phyloP scores from a whole-genome alignment of 2,888 invertebrate genomes.

The Neoaliturus tenellus region DNA sequence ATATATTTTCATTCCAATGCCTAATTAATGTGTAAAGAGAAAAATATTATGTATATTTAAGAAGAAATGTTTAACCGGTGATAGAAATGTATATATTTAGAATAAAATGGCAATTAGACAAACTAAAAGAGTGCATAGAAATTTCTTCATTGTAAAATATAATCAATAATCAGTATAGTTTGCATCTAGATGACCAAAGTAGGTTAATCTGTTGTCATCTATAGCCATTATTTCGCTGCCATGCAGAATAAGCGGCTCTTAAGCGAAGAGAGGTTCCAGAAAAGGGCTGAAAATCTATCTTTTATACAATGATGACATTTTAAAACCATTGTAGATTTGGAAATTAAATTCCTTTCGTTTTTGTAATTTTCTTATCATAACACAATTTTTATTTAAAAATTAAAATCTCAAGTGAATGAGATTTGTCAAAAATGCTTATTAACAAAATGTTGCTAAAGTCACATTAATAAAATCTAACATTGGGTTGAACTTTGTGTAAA shows the following conservation, averaged over 20 bases:
- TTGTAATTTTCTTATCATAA: too few relatives aligned
- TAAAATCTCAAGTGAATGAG: too few relatives aligned
- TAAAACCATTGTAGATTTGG: too few relatives aligned
- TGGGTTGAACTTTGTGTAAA: too few relatives aligned
- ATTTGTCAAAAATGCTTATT: too few relatives aligned
- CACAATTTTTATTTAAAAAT: too few relatives aligned
- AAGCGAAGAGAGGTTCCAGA: constrained; percentile 12
- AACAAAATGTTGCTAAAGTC: too few relatives aligned
- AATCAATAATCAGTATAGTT: not conserved
- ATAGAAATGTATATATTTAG: not conserved
- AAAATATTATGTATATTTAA: not conserved
- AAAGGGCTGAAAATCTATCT: not conserved
- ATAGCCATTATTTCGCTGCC: not conserved
- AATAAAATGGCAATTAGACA: not conserved
- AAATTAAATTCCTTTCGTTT: too few relatives aligned
- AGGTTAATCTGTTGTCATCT: not conserved
- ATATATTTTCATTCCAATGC: not conserved
- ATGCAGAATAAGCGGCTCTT: not conserved
- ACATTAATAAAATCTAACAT: too few relatives aligned
- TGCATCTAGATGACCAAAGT: not conserved
- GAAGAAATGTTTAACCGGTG: not conserved
- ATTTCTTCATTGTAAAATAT: not conserved
- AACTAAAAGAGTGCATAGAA: not conserved
- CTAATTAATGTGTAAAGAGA: not conserved
- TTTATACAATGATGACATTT: too few relatives aligned